phyloP scores from a whole-genome alignment of 2,888 invertebrate genomes.

The Notocelia uddmanniana region DNA sequence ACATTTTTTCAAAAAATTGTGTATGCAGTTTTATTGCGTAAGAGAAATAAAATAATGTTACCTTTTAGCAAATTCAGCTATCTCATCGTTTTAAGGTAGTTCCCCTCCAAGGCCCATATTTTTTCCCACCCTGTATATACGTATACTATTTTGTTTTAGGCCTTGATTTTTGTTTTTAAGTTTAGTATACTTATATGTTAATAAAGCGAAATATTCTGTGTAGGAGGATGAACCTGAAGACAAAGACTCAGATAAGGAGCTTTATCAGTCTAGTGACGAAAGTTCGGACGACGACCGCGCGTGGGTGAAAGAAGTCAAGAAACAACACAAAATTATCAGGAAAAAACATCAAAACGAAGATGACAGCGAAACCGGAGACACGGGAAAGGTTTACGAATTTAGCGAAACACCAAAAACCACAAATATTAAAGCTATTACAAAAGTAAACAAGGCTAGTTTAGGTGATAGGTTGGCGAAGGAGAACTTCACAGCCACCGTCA shows the following conservation, averaged over 20 bases:
- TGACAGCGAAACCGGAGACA: conserved; percentile 54
- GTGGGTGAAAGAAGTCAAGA: conserved; percentile 93
- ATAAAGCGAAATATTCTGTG: conserved; percentile 31
- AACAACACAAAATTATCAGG: conserved; percentile 89
- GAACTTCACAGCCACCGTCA: conserved; percentile 77
- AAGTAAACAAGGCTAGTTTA: conserved; percentile 87
- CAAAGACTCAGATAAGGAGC: conserved; percentile 83
- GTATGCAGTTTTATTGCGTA: no score
- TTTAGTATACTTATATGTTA: background rate
- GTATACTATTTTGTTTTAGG: no score
- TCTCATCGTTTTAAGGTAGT: no score
- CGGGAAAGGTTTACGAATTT: conserved; percentile 63
- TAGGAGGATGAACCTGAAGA: conserved; percentile 72
- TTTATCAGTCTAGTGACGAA: conserved; percentile 73
- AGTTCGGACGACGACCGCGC: conserved; percentile 93
- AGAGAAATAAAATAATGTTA: no score
- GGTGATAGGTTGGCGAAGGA: conserved; percentile 90
- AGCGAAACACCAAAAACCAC: conserved; percentile 82
- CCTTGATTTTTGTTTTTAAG: background rate
- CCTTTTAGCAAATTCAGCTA: no score
- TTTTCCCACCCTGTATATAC: no score
- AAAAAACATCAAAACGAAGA: conserved; percentile 67
- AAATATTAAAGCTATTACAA: conserved; percentile 79
- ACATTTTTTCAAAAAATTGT: no score
- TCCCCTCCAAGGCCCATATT: no score